These are phyloP conservation scores for Prolemur simus DNA, from an alignment of 2,113 vertebrate genomes.

Conservation along the genomic window DNA sequence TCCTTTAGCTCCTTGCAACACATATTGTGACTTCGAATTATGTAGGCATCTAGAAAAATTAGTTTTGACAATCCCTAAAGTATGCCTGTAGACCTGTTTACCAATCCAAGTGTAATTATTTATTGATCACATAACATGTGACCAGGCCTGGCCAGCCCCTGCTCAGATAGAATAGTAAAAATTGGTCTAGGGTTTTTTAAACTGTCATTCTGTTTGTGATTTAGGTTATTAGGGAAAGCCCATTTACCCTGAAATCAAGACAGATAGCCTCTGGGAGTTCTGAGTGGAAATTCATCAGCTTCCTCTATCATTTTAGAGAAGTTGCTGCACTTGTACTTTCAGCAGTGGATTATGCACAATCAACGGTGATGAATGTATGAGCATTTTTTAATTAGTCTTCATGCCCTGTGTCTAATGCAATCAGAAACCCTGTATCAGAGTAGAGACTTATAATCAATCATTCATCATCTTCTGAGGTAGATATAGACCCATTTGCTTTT, in stretches of 20 bases:
- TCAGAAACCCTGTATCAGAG: slow-evolving; percentile 65
- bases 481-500: slow-evolving; percentile 62
- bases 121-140: slow-evolving; percentile 47
- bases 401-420: slow-evolving; percentile 73
- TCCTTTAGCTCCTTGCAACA: background rate
- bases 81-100: slow-evolving; percentile 34
- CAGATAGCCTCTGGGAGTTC: slow-evolving; percentile 59
- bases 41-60: slow-evolving; percentile 37
- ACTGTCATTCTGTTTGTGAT: slow-evolving; percentile 56
- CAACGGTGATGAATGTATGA: slow-evolving; percentile 69
- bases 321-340: background rate
- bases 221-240: slow-evolving; percentile 62
- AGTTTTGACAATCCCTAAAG: slow-evolving; percentile 58
- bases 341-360: slow-evolving; percentile 63
- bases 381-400: slow-evolving; percentile 74
- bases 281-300: slow-evolving; percentile 63
- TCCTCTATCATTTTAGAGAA: slow-evolving; percentile 46
- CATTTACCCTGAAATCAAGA: slow-evolving; percentile 72
- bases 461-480: slow-evolving; percentile 57
- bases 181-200: slow-evolving; percentile 14
- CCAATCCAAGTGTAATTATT: slow-evolving; percentile 60
- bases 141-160: background rate
- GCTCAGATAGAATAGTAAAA: slow-evolving; percentile 30
- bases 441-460: slow-evolving; percentile 71
- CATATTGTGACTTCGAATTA: slow-evolving; percentile 3